Evolutionary conservation across 2,888 invertebrate genomes (phyloP).

Genomic region (Heliconius ethilla): DNA sequence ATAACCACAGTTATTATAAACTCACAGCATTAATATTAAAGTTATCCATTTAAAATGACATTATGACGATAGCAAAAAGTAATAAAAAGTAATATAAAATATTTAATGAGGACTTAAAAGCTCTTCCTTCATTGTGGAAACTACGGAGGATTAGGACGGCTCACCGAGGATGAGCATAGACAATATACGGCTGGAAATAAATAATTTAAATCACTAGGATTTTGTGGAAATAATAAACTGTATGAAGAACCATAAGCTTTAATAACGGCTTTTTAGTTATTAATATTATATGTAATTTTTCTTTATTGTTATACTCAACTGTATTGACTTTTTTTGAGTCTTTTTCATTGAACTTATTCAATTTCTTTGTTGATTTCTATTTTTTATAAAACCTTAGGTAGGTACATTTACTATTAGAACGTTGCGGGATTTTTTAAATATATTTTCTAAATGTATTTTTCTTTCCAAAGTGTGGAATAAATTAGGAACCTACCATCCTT

Average conservation of each 20-base stretch:
- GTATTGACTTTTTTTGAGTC: no score
- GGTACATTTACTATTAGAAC: no score
- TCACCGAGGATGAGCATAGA: constrained; percentile 15
- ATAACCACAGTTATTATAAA: not conserved
- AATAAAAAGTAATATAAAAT: constrained; percentile 6
- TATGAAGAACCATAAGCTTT: not conserved
- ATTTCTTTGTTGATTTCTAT: no score
- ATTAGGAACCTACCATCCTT: no score
- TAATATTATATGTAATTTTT: not conserved
- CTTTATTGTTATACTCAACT: no score
- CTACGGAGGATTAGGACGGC: constrained; percentile 15
- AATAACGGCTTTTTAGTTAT: not conserved
- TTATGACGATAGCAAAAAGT: not conserved
- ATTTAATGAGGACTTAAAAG: constrained; percentile 5
- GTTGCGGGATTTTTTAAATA: no score
- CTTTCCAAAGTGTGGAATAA: not conserved
- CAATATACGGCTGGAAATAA: constrained; percentile 16
- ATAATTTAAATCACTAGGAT: constrained; percentile 13
- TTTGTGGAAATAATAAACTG: constrained; percentile 1
- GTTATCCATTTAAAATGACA: not conserved
- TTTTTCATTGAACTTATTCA: no score
- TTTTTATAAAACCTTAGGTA: not conserved
- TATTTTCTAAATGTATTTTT: not conserved
- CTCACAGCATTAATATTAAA: not conserved
- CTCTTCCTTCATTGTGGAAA: constrained; percentile 12